A percentile compares a stretch with the other conserved stretches of the same genome.
phyloP scores from a whole-genome alignment of 2,797 vertebrate species.

The Macropodus opercularis region DNA sequence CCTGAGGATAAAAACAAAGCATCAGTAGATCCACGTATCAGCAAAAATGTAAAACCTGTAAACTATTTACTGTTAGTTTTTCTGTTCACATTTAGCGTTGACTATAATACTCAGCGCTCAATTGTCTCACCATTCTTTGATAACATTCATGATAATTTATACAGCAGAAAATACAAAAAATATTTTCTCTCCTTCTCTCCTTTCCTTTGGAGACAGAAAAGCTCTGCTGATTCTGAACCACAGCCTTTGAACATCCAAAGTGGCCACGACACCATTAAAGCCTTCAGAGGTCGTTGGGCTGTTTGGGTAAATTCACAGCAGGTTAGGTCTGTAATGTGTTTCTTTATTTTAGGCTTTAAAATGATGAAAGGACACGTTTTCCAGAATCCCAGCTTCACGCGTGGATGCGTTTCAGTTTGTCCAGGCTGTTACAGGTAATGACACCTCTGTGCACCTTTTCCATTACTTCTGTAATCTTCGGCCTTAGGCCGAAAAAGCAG shows the following conservation, averaged over 20 bases:
- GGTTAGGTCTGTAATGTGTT: not conserved
- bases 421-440: conserved; percentile 1
- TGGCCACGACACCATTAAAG: not conserved
- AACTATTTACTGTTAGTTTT: no score
- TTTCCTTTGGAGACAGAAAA: no score
- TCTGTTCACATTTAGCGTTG: no score
- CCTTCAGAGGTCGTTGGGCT: not conserved
- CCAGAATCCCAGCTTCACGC: not conserved
- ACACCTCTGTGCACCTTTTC: conserved; percentile 20
- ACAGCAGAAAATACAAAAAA: no score
- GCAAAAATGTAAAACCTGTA: no score
- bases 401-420: not conserved
- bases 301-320: not conserved
- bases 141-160: no score
- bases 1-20: conserved; percentile 29
- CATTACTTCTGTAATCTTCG: not conserved
- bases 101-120: no score
- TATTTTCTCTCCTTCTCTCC: no score
- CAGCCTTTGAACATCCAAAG: no score
- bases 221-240: no score
- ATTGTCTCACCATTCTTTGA: no score
- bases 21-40: no score
- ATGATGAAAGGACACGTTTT: not conserved
- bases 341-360: not conserved
- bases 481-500: conserved; percentile 12